phyloP scores from a whole-genome alignment of 2,888 invertebrate species.

The Conistra vaccinii region DNA sequence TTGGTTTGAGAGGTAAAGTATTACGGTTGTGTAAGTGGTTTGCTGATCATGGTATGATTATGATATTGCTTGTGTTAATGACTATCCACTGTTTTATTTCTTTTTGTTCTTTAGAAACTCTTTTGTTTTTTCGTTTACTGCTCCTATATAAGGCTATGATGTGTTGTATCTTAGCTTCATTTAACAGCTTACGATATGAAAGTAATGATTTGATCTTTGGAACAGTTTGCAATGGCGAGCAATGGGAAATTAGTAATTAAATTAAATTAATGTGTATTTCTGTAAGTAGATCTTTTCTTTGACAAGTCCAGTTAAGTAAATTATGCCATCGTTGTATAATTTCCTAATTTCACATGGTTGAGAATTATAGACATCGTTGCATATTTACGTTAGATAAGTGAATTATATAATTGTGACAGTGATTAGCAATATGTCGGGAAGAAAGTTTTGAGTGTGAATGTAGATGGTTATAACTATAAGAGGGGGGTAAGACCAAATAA shows the following conservation, averaged over 20 bases:
- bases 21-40: conserved; percentile 34
- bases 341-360: not conserved
- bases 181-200: not conserved
- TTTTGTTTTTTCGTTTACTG: not conserved
- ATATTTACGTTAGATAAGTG: not conserved
- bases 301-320: too few relatives aligned
- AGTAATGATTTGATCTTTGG: not conserved
- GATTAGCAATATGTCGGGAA: not conserved
- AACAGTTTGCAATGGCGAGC: not conserved
- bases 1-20: conserved; percentile 30
- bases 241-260: not conserved
- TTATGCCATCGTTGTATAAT: not conserved
- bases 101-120: too few relatives aligned
- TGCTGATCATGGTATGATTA: conserved; percentile 7
- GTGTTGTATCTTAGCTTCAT: not conserved
- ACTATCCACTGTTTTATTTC: not conserved
- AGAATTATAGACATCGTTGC: not conserved
- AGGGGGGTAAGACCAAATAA: not conserved
- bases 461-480: not conserved
- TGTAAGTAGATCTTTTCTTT: not conserved
- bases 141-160: not conserved
- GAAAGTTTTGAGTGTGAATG: not conserved
- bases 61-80: conserved; percentile 19
- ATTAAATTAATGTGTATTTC: not conserved
- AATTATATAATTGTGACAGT: not conserved